These are phyloP conservation scores for Criorhina ranunculi DNA, from an alignment of 2,888 invertebrate species.

Conservation along the genomic window DNA sequence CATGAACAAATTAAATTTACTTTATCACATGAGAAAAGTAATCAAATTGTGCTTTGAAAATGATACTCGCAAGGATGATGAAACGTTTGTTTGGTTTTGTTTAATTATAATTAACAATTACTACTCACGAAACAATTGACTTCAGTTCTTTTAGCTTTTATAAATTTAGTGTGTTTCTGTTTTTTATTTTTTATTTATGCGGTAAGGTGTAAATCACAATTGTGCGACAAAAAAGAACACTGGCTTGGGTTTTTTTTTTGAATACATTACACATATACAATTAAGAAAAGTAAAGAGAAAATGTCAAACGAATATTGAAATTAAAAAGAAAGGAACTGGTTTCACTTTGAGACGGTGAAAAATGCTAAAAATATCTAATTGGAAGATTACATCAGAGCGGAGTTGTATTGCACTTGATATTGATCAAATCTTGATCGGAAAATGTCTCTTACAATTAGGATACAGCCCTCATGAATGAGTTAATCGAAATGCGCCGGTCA, in stretches of 20 bases:
- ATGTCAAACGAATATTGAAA: neutral
- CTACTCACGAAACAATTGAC: conserved; percentile 55
- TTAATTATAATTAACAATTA: conserved; percentile 40
- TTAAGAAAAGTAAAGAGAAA: neutral
- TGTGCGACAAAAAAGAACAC: conserved; percentile 57
- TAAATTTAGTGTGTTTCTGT: conserved; percentile 9
- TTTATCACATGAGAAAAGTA: conserved; percentile 50
- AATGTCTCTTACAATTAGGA: too few relatives aligned
- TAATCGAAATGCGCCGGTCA: too few relatives aligned
- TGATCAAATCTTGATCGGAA: too few relatives aligned
- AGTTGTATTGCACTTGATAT: too few relatives aligned
- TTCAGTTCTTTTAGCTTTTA: conserved; percentile 58
- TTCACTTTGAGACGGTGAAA: neutral
- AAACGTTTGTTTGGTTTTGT: conserved; percentile 18
- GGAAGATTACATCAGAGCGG: too few relatives aligned
- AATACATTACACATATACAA: neutral
- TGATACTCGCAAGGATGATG: conserved; percentile 20
- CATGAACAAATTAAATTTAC: conserved; percentile 17
- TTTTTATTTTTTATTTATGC: conserved; percentile 19
- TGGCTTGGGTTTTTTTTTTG: conserved; percentile 30
- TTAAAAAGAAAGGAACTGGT: neutral
- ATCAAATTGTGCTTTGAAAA: conserved; percentile 27
- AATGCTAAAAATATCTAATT: neutral
- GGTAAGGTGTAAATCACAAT: conserved; percentile 46
- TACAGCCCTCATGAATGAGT: too few relatives aligned